Conservation (phyloP, 2,113 vertebrate species). For the Furnarius figulus region DNA sequence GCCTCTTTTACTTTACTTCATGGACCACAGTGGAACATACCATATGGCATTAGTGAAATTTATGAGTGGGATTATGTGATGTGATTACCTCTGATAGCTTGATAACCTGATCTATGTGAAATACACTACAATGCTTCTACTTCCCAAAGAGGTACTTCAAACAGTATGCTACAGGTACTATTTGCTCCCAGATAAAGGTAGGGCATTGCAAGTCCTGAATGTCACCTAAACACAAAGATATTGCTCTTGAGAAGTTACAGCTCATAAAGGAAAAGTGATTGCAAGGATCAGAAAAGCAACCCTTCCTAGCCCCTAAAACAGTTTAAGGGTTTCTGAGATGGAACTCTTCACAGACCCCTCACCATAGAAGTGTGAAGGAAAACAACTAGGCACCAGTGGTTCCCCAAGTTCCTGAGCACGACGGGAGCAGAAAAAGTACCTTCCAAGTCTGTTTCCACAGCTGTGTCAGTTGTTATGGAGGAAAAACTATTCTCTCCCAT, state of each 20-base stretch:
- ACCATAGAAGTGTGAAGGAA: not conserved
- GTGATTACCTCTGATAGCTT: not conserved
- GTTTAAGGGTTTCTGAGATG: not conserved
- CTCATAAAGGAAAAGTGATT: not conserved
- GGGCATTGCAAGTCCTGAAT: not conserved
- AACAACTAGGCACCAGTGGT: not conserved
- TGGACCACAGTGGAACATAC: rapidly evolving
- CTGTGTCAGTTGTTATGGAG: not conserved
- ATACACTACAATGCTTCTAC: not conserved
- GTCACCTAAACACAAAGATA: not conserved
- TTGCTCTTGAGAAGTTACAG: not conserved
- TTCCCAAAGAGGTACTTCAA: not conserved
- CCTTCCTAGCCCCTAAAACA: not conserved
- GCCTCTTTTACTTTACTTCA: not conserved
- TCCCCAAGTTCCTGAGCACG: not conserved
- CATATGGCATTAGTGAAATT: not conserved
- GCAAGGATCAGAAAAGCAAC: not conserved
- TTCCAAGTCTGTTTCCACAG: not conserved
- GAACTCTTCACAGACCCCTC: not conserved
- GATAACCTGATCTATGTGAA: not conserved
- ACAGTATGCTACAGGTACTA: not conserved
- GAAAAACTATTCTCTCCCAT: not conserved
- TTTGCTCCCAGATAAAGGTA: constrained; percentile 34
- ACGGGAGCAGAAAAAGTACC: not conserved
- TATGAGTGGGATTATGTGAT: not conserved